Evolutionary conservation across 1,140 invertebrate genomes (phyloP), one percentile per base, ranked within the genome.

Genomic region (Cydia amplana): DNA sequence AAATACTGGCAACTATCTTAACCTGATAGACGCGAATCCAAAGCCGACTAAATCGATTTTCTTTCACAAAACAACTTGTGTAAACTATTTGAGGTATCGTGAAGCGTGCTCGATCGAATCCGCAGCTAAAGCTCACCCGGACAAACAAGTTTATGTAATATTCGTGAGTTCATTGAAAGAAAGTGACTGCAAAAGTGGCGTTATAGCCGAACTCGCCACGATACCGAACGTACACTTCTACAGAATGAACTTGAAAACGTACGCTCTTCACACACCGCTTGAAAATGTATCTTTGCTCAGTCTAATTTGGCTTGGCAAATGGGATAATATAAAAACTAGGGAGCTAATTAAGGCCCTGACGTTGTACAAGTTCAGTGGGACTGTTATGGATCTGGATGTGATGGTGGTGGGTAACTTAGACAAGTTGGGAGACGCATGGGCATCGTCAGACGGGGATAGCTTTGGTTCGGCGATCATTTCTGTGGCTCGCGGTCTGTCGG

Each of bases 71-170:
- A 79, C 77, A 0, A 64, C 77, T 10, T 82, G 82, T 49, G 63
- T 64, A 60, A 73, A 75, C 2, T 40, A 49, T 46, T 72, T 83
- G 18, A 51, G 76, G 12, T 55, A 74, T 7, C 75, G 78, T 1
- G 78, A 82, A 36, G 77, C 78, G 0, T 83, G 79, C 73, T 40
- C 80, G 10, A 73, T 83, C 4, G 79, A 83, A 75, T 77, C 82
- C 3, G 79, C 80, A 0, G 82, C 82, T 9, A 75, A 64, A 74
- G 40, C 65, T 12, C 75, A 83, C 14, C 72, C 74, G 1, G 4
- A 75, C 1, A 72, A 74, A 12, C 14, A 79, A 12, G 64, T 82
- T 7, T 73, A 80, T 25, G 77, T 82, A 5, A 60, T 82, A 1
- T 80, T 82, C 70, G 72, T 74, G 2, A 70, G 73, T 4, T 75